Conservation (phyloP, 2,797 vertebrate genomes). For the Melanotaenia maccullochi region DNA sequence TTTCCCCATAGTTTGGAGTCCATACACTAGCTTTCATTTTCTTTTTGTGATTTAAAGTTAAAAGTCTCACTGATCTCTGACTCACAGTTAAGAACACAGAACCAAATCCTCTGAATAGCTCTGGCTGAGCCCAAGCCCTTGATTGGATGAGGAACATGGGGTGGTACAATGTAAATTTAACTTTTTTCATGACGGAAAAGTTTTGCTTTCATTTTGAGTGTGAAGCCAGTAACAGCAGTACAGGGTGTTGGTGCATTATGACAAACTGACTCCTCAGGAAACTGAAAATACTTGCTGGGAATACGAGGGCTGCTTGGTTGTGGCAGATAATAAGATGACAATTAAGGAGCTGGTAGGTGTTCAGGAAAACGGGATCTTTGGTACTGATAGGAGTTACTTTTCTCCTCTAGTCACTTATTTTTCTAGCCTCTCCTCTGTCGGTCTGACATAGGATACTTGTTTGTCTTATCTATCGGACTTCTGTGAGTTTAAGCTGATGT, state of each 20-base stretch:
- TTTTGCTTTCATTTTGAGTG: slow-evolving; percentile 70
- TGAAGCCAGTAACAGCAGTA: neutral
- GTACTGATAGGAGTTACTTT: slow-evolving; percentile 44
- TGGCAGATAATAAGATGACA: neutral
- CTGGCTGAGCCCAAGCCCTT: slow-evolving; percentile 50
- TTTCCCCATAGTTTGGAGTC: slow-evolving; percentile 2
- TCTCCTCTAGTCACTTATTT: neutral
- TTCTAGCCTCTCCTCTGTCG: neutral
- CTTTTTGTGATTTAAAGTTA: slow-evolving; percentile 42
- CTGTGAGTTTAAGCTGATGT: neutral
- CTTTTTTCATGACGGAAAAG: slow-evolving; percentile 8
- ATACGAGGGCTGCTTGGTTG: neutral
- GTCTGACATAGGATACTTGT: neutral
- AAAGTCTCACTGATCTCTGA: slow-evolving; percentile 59
- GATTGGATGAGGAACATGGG: slow-evolving; percentile 53
- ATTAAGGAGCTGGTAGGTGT: slow-evolving; percentile 35
- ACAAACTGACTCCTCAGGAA: slow-evolving; percentile 37
- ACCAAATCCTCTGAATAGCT: slow-evolving; percentile 67
- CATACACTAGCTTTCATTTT: slow-evolving; percentile 27
- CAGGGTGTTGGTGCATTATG: neutral
- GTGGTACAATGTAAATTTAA: slow-evolving; percentile 11
- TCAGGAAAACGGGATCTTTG: slow-evolving; percentile 32
- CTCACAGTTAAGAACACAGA: slow-evolving; percentile 30
- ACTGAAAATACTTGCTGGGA: slow-evolving; percentile 29
- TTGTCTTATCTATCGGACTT: neutral